Percentiles rank a stretch among this genome's conserved stretches.
Conservation (phyloP, 1,140 invertebrate genomes). For the Scaptomyza hsui region DNA sequence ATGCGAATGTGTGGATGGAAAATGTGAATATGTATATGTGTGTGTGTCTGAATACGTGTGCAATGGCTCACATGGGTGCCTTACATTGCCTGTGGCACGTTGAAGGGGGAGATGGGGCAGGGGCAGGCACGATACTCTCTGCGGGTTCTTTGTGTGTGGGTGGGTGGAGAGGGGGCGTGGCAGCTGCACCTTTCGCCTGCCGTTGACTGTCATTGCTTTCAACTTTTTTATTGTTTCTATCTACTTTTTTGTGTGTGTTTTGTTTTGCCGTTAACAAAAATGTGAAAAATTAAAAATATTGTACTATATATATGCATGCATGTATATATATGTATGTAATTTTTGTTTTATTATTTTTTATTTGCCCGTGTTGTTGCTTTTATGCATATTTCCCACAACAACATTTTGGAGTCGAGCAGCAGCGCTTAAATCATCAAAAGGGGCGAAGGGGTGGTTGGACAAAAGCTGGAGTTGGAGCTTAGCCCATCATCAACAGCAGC, state of each 20-base stretch:
- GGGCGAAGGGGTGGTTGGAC: slow-evolving; percentile 16
- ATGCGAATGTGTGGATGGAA: slow-evolving; percentile 36
- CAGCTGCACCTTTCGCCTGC: slow-evolving; percentile 58
- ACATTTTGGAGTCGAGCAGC: slow-evolving; percentile 71
- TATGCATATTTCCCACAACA: slow-evolving; percentile 79
- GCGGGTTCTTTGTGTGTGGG: slow-evolving; percentile 10
- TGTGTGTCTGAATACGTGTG: slow-evolving; percentile 44
- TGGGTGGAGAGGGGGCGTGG: slow-evolving; percentile 9
- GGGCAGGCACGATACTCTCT: slow-evolving; percentile 18
- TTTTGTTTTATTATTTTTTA: slow-evolving; percentile 23
- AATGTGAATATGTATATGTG: slow-evolving; percentile 46
- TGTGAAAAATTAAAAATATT: slow-evolving; percentile 81
- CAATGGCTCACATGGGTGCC: slow-evolving; percentile 70
- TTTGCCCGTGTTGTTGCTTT: slow-evolving; percentile 70
- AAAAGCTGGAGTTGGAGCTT: slow-evolving; percentile 67
- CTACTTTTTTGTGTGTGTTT: slow-evolving; percentile 1
- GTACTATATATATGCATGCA: slow-evolving; percentile 32
- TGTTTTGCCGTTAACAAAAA: slow-evolving; percentile 42
- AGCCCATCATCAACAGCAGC: slow-evolving; percentile 59
- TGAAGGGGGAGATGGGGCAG: neutral
- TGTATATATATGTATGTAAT: slow-evolving; percentile 25
- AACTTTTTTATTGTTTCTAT: slow-evolving; percentile 28
- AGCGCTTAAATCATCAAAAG: slow-evolving; percentile 72
- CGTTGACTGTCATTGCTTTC: slow-evolving; percentile 21
- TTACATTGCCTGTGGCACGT: slow-evolving; percentile 52